Percentiles rank a stretch among this genome's conserved stretches.
Conservation (phyloP, 2,113 vertebrate genomes). For the Colossoma macropomum region DNA sequence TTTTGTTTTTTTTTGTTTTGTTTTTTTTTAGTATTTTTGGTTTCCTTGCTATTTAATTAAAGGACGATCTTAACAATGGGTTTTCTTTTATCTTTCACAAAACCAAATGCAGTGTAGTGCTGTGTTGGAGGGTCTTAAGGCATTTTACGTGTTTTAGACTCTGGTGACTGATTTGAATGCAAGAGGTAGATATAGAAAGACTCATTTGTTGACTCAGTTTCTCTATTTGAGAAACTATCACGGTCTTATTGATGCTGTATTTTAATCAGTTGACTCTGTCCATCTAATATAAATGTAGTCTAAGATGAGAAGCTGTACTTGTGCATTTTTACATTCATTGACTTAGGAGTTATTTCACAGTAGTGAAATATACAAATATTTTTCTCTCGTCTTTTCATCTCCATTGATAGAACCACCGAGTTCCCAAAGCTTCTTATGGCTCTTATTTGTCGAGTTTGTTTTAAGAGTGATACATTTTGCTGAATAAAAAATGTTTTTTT, state of each 20-base stretch:
- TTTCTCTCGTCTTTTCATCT: slow-evolving; percentile 31
- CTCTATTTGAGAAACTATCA: slow-evolving; percentile 32
- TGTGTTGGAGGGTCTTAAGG: slow-evolving; percentile 21
- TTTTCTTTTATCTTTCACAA: slow-evolving; percentile 56
- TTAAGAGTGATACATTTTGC: slow-evolving; percentile 60
- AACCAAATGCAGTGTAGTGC: slow-evolving; percentile 54
- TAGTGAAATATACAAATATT: slow-evolving; percentile 20
- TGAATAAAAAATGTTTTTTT: slow-evolving; percentile 67
- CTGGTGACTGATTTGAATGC: slow-evolving; percentile 1
- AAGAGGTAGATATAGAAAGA: not conserved
- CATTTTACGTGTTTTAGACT: slow-evolving; percentile 33
- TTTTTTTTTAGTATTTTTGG: not conserved
- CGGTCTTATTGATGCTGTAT: slow-evolving; percentile 53
- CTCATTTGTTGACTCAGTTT: not conserved
- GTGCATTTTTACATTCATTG: slow-evolving; percentile 43
- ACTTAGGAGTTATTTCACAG: slow-evolving; percentile 26
- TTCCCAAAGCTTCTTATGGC: slow-evolving; percentile 57
- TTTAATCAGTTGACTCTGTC: slow-evolving; percentile 40
- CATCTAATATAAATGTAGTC: slow-evolving; percentile 39
- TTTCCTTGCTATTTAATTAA: slow-evolving; percentile 77
- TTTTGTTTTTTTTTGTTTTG: slow-evolving; percentile 56
- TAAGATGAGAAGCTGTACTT: slow-evolving; percentile 42
- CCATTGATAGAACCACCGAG: slow-evolving; percentile 49
- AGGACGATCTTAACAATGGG: slow-evolving; percentile 65
- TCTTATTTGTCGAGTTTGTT: slow-evolving; percentile 57